phyloP scores from a whole-genome alignment of 1,140 invertebrate genomes.

The Conopomorpha cramerella region DNA sequence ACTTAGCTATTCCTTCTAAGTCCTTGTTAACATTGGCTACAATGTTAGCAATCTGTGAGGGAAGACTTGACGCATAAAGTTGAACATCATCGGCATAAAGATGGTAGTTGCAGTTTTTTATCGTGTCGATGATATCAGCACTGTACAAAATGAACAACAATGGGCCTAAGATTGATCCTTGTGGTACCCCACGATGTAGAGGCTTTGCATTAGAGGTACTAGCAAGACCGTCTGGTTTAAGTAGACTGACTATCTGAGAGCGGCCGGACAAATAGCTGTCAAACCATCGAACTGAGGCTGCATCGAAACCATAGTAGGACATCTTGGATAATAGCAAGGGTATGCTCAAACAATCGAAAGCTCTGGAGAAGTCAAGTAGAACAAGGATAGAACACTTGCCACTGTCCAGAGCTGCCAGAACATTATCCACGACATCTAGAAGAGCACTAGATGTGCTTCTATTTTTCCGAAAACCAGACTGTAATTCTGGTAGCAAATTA shows the following conservation, averaged over 20 bases:
- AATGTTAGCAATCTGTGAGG: too few relatives aligned
- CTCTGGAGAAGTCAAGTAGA: not conserved
- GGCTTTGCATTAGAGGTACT: not conserved
- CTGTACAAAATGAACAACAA: conserved; percentile 1
- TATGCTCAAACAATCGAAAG: not conserved
- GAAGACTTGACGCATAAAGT: not conserved
- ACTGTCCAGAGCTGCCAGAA: not conserved
- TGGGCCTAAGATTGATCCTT: conserved; percentile 2
- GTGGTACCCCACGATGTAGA: not conserved
- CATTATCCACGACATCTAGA: not conserved
- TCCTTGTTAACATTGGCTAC: too few relatives aligned
- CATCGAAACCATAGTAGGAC: conserved; percentile 2
- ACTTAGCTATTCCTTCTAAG: too few relatives aligned
- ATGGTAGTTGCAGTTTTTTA: conserved; percentile 2
- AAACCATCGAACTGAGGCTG: not conserved
- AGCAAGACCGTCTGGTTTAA: not conserved
- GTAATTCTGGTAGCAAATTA: not conserved
- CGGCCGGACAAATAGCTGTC: conserved; percentile 1
- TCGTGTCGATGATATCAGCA: not conserved
- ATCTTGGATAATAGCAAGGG: not conserved
- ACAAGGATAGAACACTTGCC: not conserved
- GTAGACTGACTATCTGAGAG: not conserved
- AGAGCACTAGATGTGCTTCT: conserved; percentile 1
- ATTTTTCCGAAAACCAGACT: not conserved
- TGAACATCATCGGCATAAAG: conserved; percentile 2